Conservation (phyloP, 92 coral and sea anemone species). For the Heliopora coerulea region DNA sequence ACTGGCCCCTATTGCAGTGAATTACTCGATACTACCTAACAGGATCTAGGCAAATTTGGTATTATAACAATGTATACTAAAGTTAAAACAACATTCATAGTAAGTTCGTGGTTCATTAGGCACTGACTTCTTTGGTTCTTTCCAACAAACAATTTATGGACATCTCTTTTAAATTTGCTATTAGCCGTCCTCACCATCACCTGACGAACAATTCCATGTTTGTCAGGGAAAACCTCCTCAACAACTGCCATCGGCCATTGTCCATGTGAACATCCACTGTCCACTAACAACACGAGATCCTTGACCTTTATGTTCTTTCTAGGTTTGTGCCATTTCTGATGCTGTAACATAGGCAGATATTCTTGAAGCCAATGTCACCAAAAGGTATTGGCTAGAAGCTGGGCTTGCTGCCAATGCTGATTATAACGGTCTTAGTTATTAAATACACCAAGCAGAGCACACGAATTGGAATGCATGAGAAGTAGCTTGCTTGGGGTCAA, state of each 20-base stretch:
- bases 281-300: slow-evolving; percentile 25
- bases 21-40: no score
- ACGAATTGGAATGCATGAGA: no score
- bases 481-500: no score
- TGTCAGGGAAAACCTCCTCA: slow-evolving; percentile 37
- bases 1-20: slow-evolving; percentile 29
- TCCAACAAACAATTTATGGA: slow-evolving; percentile 26
- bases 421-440: no score
- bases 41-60: no score
- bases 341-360: slow-evolving; percentile 41
- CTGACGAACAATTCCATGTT: slow-evolving; percentile 27
- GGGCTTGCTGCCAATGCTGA: slow-evolving; percentile 33
- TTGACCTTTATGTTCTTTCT: slow-evolving; percentile 14
- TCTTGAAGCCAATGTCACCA: slow-evolving; percentile 35
- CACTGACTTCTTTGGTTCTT: background rate
- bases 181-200: slow-evolving; percentile 14
- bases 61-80: no score
- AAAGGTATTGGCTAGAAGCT: slow-evolving; percentile 28
- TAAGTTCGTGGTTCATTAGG: no score
- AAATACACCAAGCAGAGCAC: no score
- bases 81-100: no score
- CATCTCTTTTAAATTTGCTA: slow-evolving; percentile 27
- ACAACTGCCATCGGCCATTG: slow-evolving; percentile 35
- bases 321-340: slow-evolving; percentile 32
- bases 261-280: slow-evolving; percentile 25